phyloP scores from a whole-genome alignment of 2,797 vertebrate species.

The Mormyrus proboscirostris region DNA sequence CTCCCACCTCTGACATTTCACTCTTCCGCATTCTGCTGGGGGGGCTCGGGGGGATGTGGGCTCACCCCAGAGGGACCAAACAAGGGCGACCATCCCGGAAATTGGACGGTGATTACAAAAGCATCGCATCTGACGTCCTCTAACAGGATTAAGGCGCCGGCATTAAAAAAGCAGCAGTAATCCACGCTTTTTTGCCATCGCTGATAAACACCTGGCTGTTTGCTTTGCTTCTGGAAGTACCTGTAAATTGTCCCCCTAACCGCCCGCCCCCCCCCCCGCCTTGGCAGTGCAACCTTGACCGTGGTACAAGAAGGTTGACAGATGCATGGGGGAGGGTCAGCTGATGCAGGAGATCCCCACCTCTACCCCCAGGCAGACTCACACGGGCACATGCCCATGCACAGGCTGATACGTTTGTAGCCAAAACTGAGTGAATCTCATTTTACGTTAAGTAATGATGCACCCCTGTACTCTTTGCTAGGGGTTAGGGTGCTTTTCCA shows the following conservation, averaged over 20 bases:
- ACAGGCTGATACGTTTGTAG: neutral
- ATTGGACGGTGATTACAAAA: constrained; percentile 51
- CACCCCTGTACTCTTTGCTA: neutral
- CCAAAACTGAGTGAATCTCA: neutral
- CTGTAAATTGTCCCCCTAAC: constrained; percentile 59
- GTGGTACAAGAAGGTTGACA: constrained; percentile 45
- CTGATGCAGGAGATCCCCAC: neutral
- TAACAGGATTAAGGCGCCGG: constrained; percentile 61
- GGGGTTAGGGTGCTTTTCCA: neutral
- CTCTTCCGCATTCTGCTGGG: neutral
- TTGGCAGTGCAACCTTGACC: constrained; percentile 36
- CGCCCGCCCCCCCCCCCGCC: constrained; percentile 59
- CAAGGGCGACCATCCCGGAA: neutral
- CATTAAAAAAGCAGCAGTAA: constrained; percentile 63
- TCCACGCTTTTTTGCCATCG: constrained; percentile 59
- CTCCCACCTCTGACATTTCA: neutral
- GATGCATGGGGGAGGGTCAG: neutral
- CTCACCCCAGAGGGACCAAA: neutral
- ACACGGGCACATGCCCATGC: neutral
- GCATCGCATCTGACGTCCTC: constrained; percentile 66
- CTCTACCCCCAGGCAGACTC: neutral
- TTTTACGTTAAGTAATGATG: neutral
- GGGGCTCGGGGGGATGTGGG: neutral
- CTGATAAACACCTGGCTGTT: constrained; percentile 65
- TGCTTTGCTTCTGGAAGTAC: constrained; percentile 63